phyloP scores from a whole-genome alignment of 1,140 invertebrate genomes.

The Whitmania pigra region DNA sequence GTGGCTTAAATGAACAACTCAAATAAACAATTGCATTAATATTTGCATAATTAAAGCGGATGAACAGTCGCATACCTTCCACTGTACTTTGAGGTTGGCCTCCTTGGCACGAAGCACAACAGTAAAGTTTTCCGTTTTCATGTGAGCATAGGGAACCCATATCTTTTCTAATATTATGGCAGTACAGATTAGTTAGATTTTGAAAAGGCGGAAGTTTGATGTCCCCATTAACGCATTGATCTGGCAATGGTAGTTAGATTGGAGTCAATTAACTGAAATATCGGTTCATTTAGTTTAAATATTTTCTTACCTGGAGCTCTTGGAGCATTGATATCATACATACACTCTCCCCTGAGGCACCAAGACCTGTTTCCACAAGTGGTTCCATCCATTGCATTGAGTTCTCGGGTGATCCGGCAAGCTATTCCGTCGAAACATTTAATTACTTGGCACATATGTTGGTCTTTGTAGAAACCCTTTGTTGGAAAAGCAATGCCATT shows the following conservation, averaged over 20 bases:
- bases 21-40: no score
- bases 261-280: no score
- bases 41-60: no score
- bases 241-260: not conserved
- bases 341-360: constrained; percentile 26
- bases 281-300: not conserved
- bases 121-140: constrained; percentile 16
- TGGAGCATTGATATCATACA: constrained; percentile 24
- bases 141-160: constrained; percentile 24
- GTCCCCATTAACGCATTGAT: constrained; percentile 24
- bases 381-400: constrained; percentile 22
- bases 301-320: constrained; percentile 26
- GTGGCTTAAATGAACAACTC: not conserved
- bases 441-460: not conserved
- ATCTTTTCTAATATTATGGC: not conserved
- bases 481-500: no score
- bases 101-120: constrained; percentile 25
- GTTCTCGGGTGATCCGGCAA: not conserved
- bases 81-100: no score
- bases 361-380: constrained; percentile 16
- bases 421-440: not conserved
- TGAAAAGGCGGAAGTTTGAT: not conserved
- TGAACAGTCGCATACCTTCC: no score
- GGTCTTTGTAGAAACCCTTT: not conserved
- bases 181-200: not conserved